Conservation (phyloP, 2,113 vertebrate species). For the Ornithorhynchus anatinus region DNA sequence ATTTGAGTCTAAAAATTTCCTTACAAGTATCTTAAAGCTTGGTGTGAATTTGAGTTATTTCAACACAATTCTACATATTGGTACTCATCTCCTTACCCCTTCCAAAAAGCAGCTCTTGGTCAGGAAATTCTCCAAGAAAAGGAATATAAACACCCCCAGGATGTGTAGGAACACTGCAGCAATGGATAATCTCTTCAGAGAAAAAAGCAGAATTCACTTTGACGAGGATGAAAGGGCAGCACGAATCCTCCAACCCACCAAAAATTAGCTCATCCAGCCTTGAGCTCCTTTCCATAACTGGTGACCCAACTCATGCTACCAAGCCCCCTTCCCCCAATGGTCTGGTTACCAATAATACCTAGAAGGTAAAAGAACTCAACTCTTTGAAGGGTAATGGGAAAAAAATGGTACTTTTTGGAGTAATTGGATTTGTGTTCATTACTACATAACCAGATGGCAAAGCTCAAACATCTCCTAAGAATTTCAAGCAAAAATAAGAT, state of each 20-base stretch:
- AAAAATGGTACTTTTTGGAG: no score
- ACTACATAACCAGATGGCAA: not conserved
- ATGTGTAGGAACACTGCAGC: not conserved
- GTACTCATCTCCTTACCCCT: conserved; percentile 9
- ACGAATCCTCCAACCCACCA: conserved; percentile 21
- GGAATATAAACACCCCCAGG: not conserved
- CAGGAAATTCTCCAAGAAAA: conserved; percentile 24
- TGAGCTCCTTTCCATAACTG: not conserved
- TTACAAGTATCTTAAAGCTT: not conserved
- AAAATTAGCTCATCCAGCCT: not conserved
- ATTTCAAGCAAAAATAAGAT: no score
- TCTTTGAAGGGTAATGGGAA: no score
- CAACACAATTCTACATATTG: not conserved
- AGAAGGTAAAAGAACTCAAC: no score
- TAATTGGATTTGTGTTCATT: not conserved
- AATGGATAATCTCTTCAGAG: conserved; percentile 22
- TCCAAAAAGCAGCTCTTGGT: conserved; percentile 11
- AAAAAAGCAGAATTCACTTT: conserved; percentile 23
- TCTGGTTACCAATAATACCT: no score
- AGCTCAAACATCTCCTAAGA: not conserved
- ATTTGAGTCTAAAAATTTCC: no score
- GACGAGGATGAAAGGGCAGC: not conserved
- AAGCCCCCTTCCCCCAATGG: not conserved
- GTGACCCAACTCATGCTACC: not conserved
- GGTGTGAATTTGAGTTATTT: not conserved